Base-by-base conservation (phyloP, 1,140 invertebrate species). In the Leucophenga varia region DNA sequence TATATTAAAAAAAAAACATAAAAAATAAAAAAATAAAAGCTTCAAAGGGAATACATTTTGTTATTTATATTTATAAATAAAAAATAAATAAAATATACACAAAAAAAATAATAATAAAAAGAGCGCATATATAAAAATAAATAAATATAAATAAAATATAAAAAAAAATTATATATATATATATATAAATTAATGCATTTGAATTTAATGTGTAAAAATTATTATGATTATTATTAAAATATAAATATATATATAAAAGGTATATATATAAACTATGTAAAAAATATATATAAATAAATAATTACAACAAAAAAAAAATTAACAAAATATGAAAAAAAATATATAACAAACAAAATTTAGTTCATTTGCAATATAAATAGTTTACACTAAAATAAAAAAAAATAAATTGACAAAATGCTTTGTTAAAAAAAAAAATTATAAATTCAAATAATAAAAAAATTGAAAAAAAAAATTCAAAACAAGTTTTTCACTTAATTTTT, bases 11-110 rank as follows among this genome's bases (percentile, higher is more conserved):
- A 34, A n/a, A 32, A 43, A 43, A 13, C 34, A 17, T 18, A 32
- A 43, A 22, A 30, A 12, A 14, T 18, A 40, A 12, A 18, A 43
- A 22, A 43, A 8, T 8, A 19, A 43, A 40, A 49, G 55, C 58
- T 69, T 61, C 53, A 64, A 59, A 55, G 52, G 60, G 59, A 65
- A 55, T 13, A 67, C 44, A 57, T 67, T 67, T 67, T 67, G 63
- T 67, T 67, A 67, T 67, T 67, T 67, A 65, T 64, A 64, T 64
- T 64, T 64, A 64, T 64, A 68, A 68, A 64, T 59, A 59, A 64
- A 44, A 36, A n/a, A 64, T 64, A 18, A 25, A 47, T 47, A 34
- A 28, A 40, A 40, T 45, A 55, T 50, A 59, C 52, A 55, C 46
- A 57, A 52, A 36, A 17, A 36, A 36, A 36, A 17, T 20, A 20